These are phyloP conservation scores for Peromyscus polionotus DNA, from an alignment of 2,113 vertebrate genomes.

Conservation along the genomic window DNA sequence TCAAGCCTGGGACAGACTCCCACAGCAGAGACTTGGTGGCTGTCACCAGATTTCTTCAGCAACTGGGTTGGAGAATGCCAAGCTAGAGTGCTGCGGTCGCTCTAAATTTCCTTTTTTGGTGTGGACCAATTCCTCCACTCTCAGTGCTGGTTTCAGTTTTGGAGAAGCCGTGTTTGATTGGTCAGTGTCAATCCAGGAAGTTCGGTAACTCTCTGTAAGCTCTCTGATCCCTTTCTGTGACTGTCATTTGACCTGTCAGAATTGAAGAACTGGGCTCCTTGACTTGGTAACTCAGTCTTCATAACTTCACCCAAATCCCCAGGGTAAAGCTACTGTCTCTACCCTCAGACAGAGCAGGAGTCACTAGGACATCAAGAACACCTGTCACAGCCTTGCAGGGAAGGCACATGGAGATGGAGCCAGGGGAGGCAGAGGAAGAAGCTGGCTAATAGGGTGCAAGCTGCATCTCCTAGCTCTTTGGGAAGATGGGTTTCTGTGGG, in stretches of 20 bases:
- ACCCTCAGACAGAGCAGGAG: not conserved
- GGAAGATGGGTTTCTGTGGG: not conserved
- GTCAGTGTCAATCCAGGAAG: not conserved
- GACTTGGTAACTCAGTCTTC: not conserved
- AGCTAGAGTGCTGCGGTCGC: not conserved
- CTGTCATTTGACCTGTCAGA: not conserved
- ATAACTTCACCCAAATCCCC: too few relatives aligned
- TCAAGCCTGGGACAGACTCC: not conserved
- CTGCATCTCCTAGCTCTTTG: not conserved
- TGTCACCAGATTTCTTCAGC: not conserved
- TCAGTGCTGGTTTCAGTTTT: not conserved
- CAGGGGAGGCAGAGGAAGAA: not conserved
- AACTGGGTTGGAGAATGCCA: too few relatives aligned
- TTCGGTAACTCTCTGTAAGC: not conserved
- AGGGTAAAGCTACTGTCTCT: not conserved
- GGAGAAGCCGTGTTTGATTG: not conserved
- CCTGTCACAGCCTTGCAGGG: too few relatives aligned
- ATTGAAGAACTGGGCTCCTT: not conserved
- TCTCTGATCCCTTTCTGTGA: not conserved
- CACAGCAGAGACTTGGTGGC: not conserved
- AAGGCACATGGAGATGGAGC: too few relatives aligned
- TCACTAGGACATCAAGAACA: not conserved
- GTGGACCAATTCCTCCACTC: not conserved
- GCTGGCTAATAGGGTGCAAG: too few relatives aligned
- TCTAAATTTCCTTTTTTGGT: not conserved